Conservation (phyloP, 2,113 vertebrate genomes). For the Psilopsiagon aymara region DNA sequence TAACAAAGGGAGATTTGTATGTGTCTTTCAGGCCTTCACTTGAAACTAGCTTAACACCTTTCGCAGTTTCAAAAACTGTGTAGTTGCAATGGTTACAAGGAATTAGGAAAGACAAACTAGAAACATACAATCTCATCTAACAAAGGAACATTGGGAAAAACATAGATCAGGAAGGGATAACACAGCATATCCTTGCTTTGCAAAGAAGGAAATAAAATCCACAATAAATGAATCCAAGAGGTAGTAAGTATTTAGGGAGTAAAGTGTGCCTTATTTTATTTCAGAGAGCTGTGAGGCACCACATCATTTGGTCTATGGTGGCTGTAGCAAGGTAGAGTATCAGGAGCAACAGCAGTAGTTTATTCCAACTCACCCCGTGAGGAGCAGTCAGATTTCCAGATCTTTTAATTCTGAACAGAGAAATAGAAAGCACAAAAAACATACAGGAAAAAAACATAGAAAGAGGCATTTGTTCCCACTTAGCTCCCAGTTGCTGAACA, state of each 20-base stretch:
- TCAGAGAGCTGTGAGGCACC: neutral
- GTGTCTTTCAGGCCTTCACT: neutral
- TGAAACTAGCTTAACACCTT: neutral
- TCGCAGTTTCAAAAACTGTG: neutral
- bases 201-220: neutral
- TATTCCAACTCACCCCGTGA: neutral
- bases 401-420: neutral
- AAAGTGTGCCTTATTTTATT: neutral
- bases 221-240: neutral
- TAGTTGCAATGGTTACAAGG: rapidly evolving
- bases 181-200: neutral
- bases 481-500: neutral
- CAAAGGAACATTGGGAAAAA: neutral
- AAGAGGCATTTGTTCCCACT: neutral
- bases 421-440: neutral
- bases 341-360: neutral
- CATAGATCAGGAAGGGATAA: neutral
- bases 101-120: neutral
- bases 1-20: neutral
- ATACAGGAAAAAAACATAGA: neutral
- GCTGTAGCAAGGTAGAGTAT: neutral
- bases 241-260: neutral
- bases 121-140: neutral
- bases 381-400: neutral
- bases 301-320: neutral